Conservation (phyloP, 2,797 vertebrate genomes). For the Siniperca obscura region DNA sequence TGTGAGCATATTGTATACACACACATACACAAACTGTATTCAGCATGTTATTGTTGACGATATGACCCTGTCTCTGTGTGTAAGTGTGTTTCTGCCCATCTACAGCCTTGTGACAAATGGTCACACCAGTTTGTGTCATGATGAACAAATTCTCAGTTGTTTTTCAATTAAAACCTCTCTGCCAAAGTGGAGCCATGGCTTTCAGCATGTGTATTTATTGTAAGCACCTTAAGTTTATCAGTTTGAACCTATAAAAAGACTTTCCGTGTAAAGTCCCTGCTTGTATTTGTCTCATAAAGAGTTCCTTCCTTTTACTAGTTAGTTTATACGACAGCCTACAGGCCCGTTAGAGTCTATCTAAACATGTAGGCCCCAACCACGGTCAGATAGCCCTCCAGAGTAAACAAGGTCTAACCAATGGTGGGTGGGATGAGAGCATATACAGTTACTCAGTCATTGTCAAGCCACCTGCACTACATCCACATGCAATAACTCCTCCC, state of each 20-base stretch:
- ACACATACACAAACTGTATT: not conserved
- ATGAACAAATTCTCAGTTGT: not conserved
- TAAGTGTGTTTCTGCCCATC: not conserved
- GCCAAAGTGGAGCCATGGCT: not conserved
- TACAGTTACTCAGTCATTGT: slow-evolving; percentile 38
- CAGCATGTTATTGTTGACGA: slow-evolving; percentile 15
- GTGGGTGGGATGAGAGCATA: slow-evolving; percentile 42
- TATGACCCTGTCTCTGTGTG: not conserved
- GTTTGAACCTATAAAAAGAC: slow-evolving; percentile 22
- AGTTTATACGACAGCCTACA: slow-evolving; percentile 39
- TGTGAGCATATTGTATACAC: slow-evolving; percentile 3
- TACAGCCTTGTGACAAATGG: not conserved
- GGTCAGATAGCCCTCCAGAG: slow-evolving; percentile 35
- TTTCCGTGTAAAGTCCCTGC: slow-evolving; percentile 36
- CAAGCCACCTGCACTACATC: slow-evolving; percentile 50
- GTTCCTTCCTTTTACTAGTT: slow-evolving; percentile 37
- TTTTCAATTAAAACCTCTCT: not conserved
- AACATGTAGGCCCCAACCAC: slow-evolving; percentile 39
- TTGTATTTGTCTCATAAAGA: slow-evolving; percentile 51
- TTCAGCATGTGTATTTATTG: slow-evolving; percentile 21
- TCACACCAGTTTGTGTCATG: not conserved
- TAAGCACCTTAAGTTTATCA: slow-evolving; percentile 25
- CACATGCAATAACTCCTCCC: slow-evolving; percentile 19
- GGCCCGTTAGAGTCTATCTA: slow-evolving; percentile 49
- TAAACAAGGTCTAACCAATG: slow-evolving; percentile 50